These are phyloP conservation scores for Nudaria mundana DNA, from an alignment of 2,888 invertebrate species.

Conservation along the genomic window DNA sequence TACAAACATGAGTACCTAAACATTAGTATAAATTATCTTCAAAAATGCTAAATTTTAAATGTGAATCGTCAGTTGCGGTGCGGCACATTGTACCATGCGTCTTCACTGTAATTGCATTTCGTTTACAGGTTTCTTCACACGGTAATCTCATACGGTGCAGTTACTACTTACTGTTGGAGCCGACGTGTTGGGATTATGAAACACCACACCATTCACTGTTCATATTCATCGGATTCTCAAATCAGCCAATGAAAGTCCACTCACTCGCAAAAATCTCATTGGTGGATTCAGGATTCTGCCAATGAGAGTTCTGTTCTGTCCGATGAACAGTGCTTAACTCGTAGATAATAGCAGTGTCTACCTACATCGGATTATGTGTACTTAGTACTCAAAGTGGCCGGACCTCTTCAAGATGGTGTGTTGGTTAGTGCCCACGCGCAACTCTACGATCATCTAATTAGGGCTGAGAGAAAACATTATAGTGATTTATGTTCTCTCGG, in stretches of 20 bases:
- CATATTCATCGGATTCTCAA: too few relatives aligned
- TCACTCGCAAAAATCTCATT: too few relatives aligned
- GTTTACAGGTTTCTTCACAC: background rate
- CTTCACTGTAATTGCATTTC: constrained; percentile 3
- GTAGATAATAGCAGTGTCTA: too few relatives aligned
- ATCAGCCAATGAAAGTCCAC: too few relatives aligned
- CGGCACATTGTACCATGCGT: background rate
- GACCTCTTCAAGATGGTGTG: constrained; percentile 8
- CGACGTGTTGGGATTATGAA: constrained; percentile 8
- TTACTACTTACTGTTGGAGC: too few relatives aligned
- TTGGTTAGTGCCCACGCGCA: constrained; percentile 22
- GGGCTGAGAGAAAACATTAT: constrained; percentile 10
- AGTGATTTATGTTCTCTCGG: background rate
- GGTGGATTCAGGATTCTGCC: too few relatives aligned
- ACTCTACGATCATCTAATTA: constrained; percentile 9
- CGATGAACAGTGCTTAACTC: too few relatives aligned
- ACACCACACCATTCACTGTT: too few relatives aligned
- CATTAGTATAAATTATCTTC: too few relatives aligned
- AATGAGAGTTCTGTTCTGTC: too few relatives aligned
- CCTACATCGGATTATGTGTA: too few relatives aligned
- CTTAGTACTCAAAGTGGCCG: constrained; percentile 16
- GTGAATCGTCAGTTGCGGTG: background rate
- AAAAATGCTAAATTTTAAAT: background rate
- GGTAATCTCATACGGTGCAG: constrained; percentile 1
- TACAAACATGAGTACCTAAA: too few relatives aligned